A percentile compares a stretch with the other conserved stretches of the same genome.
These are phyloP conservation scores for Apantesis nais DNA, from an alignment of 2,888 invertebrate genomes.

Conservation along the genomic window DNA sequence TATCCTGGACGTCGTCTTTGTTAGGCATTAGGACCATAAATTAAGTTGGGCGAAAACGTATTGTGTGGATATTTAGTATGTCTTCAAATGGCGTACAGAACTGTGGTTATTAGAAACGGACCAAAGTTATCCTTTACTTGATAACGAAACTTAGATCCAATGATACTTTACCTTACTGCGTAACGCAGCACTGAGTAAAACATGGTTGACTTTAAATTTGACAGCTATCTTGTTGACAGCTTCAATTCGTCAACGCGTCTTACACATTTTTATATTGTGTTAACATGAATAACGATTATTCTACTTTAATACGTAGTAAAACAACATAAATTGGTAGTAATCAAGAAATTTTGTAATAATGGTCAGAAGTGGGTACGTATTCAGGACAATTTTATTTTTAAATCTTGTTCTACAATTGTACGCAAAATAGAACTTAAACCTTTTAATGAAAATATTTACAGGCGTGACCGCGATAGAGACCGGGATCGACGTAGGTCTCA, in stretches of 20 bases:
- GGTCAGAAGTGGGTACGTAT: slow-evolving; percentile 79
- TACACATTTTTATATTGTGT: slow-evolving; percentile 17
- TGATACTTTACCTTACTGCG: neutral
- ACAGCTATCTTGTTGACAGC: slow-evolving; percentile 13
- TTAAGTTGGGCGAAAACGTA: too few species aligned
- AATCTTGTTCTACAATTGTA: neutral
- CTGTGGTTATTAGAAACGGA: neutral
- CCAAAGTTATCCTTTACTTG: neutral
- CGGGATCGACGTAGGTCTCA: slow-evolving; percentile 85
- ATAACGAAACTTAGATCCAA: neutral
- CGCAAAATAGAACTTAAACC: slow-evolving; percentile 3
- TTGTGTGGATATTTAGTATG: too few species aligned
- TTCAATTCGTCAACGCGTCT: slow-evolving; percentile 43
- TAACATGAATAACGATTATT: slow-evolving; percentile 6
- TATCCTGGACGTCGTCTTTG: too few species aligned
- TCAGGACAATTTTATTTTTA: neutral
- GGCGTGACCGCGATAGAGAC: slow-evolving; percentile 77
- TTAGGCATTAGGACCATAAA: too few species aligned
- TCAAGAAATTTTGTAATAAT: slow-evolving; percentile 41
- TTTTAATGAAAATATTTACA: slow-evolving; percentile 45
- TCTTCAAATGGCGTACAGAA: too few species aligned
- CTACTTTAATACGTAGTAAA: slow-evolving; percentile 12
- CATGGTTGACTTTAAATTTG: slow-evolving; percentile 5
- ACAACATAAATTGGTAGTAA: slow-evolving; percentile 29
- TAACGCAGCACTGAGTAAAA: neutral